Evolutionary conservation across 2,113 vertebrate species (phyloP).

Genomic region (Halichoerus grypus): DNA sequence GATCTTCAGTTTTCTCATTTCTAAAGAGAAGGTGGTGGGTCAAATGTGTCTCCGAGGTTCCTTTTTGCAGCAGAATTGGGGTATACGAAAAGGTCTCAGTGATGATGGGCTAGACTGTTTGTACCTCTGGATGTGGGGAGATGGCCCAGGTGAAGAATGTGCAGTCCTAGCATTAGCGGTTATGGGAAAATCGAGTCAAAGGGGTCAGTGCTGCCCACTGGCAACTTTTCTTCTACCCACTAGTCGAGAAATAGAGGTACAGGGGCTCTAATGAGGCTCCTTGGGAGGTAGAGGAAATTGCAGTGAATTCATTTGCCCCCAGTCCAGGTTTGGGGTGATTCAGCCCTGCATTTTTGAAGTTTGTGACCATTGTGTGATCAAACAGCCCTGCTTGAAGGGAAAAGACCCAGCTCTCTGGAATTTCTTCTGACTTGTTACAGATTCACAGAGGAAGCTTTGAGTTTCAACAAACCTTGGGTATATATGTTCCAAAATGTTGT

Average conservation of each 20-base stretch:
- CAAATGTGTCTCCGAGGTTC: background rate
- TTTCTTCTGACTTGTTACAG: background rate
- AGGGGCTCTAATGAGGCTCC: background rate
- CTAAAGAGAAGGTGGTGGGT: background rate
- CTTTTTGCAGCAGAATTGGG: background rate
- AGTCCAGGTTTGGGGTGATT: background rate
- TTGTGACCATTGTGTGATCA: background rate
- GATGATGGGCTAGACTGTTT: background rate
- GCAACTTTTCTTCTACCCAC: too few species aligned
- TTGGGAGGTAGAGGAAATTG: background rate
- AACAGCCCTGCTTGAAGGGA: background rate
- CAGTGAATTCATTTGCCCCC: too few species aligned
- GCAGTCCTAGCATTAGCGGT: background rate
- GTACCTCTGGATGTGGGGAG: accelerated
- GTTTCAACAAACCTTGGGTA: background rate
- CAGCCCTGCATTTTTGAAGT: background rate
- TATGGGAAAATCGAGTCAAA: background rate
- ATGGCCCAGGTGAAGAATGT: accelerated
- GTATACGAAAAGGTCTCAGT: background rate
- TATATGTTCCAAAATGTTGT: accelerated
- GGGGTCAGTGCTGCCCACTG: background rate
- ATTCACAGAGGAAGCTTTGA: background rate
- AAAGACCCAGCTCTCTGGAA: background rate
- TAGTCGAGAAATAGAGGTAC: too few species aligned
- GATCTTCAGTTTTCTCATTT: background rate